Percentiles rank a stretch among this genome's conserved stretches.
These are phyloP conservation scores for Micrastur ruficollis DNA, from an alignment of 2,797 vertebrate species.

Conservation along the genomic window DNA sequence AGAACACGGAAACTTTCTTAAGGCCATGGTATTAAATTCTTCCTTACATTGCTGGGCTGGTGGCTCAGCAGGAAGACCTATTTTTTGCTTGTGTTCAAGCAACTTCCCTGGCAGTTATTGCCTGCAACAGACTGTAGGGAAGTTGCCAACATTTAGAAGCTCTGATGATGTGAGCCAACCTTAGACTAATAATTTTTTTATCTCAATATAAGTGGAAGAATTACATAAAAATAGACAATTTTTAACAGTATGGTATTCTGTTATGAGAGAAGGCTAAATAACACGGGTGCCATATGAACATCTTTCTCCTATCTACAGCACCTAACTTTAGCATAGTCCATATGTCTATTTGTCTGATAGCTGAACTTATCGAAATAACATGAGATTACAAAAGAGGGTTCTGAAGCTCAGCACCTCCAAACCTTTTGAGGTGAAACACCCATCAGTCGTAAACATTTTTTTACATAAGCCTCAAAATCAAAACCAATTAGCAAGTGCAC, in stretches of 20 bases:
- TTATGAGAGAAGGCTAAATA: slow-evolving; percentile 74
- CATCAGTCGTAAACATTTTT: not conserved
- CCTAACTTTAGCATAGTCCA: slow-evolving; percentile 83
- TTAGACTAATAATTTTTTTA: slow-evolving; percentile 84
- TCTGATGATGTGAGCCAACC: slow-evolving; percentile 82
- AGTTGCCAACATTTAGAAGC: slow-evolving; percentile 80
- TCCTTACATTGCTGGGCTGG: slow-evolving; percentile 61
- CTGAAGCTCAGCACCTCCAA: slow-evolving; percentile 19
- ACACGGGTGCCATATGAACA: slow-evolving; percentile 71
- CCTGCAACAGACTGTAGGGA: slow-evolving; percentile 79
- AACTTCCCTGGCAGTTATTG: slow-evolving; percentile 80
- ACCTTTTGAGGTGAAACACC: slow-evolving; percentile 57
- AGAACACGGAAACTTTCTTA: slow-evolving; percentile 70
- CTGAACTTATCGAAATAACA: slow-evolving; percentile 72
- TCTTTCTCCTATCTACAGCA: slow-evolving; percentile 69
- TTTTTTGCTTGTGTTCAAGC: slow-evolving; percentile 76
- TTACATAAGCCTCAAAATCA: not conserved
- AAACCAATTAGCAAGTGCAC: not conserved
- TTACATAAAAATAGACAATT: slow-evolving; percentile 83
- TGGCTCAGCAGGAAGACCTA: slow-evolving; percentile 78
- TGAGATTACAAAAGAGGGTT: slow-evolving; percentile 57
- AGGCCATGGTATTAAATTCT: slow-evolving; percentile 69
- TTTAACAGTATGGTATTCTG: slow-evolving; percentile 79
- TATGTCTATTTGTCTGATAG: slow-evolving; percentile 81
- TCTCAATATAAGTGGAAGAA: slow-evolving; percentile 83